Conservation (phyloP, 2,797 vertebrate species). For the Melanotaenia boesemani region DNA sequence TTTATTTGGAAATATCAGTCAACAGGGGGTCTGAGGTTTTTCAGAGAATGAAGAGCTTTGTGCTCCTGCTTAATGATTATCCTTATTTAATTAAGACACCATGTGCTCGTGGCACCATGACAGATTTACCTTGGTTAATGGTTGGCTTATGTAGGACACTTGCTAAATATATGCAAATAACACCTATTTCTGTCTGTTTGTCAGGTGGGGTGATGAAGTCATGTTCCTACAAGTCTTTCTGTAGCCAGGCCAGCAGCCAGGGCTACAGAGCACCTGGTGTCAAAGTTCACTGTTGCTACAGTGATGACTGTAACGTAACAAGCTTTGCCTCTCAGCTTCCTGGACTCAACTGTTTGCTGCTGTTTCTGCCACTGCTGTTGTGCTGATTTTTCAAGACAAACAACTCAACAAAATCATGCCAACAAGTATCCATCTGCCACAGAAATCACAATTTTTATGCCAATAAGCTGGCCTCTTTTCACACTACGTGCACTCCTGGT, state of each 20-base stretch:
- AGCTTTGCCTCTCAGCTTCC: slow-evolving; percentile 69
- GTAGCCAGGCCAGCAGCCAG: slow-evolving; percentile 88
- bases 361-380: slow-evolving; percentile 73
- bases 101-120: slow-evolving; percentile 50
- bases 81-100: slow-evolving; percentile 55
- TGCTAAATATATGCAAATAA: slow-evolving; percentile 17
- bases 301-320: slow-evolving; percentile 87
- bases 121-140: slow-evolving; percentile 5
- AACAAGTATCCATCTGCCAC: slow-evolving; percentile 16
- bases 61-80: slow-evolving; percentile 46
- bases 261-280: slow-evolving; percentile 86
- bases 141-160: background rate
- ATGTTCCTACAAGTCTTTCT: slow-evolving; percentile 92
- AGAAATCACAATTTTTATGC: slow-evolving; percentile 31
- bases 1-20: slow-evolving; percentile 63
- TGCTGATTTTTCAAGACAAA: slow-evolving; percentile 51
- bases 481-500: slow-evolving; percentile 1
- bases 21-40: slow-evolving; percentile 58
- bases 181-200: slow-evolving; percentile 35
- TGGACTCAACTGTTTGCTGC: slow-evolving; percentile 61
- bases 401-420: slow-evolving; percentile 8
- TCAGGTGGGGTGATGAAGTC: slow-evolving; percentile 92
- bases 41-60: slow-evolving; percentile 63
- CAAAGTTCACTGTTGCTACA: slow-evolving; percentile 90
- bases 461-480: slow-evolving; percentile 31